Base-by-base conservation (phyloP, 2,113 vertebrate species). In the Oryzias woworae region DNA sequence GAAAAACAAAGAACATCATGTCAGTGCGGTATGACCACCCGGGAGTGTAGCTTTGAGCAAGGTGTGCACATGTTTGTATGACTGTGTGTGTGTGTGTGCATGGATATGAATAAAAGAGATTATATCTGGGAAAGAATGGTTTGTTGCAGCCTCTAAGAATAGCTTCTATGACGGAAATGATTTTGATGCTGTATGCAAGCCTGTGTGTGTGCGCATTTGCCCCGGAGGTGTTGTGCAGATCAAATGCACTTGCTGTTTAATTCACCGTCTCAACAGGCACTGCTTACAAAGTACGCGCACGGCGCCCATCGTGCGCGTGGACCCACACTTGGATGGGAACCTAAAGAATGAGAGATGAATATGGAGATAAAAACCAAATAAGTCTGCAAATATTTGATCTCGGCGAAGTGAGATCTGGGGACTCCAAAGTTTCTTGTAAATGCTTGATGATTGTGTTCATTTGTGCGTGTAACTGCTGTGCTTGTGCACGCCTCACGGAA, bases 181-280 rank as follows among this genome's bases (percentile, higher is more conserved):
- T 86, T 87, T 88, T 82, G 86, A 88, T 86, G 83, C 76, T 68
- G 67, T 80, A 66, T 83, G 80, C 73, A 72, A 74, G 77, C 54
- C 46, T 2, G 5, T 73, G 60, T 62, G 49, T 53, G 52, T 64
- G 62, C 65, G 63, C 50, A 63, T 83, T 84, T 87, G 81, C 79
- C 83, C 85, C 17, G 43, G 65, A 83, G 89, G 89, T 87, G 79
- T 75, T 84, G 80, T 85, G 69, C 76, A 88, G 87, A 90, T 90
- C 87, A 90, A 88, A 90, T 90, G 85, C 86, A 80, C 85, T 88
- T 71, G 82, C 83, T 85, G 87, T 87, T 86, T 88, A 88, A 90
- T 90, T 90, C 89, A 82, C 78, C 80, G 49, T 89, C 86, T 85
- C 87, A 85, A 86, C 89, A 86, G 78, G 85, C 89, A 82, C 80